Evolutionary conservation across 2,113 vertebrate genomes (phyloP), one percentile per base, ranked within the genome.

Genomic region (Ramphastos sulfuratus): DNA sequence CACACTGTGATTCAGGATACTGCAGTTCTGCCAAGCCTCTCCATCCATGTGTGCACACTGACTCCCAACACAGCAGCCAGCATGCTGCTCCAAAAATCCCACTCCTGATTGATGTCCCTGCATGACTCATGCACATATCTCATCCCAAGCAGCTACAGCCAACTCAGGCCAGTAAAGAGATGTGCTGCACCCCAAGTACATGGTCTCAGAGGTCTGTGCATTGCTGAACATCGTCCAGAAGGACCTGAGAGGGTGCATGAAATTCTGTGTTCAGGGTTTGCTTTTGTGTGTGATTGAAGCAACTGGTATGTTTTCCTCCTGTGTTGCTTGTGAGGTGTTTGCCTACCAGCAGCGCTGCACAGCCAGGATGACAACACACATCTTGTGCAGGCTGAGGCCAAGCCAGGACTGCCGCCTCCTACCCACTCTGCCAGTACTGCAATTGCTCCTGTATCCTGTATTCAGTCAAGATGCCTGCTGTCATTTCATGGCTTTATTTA

Each of bases 61-160:
- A 55, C 63, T 79, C 78, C 59, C 21, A 69, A 70, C 17, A 69
- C 25, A 73, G 72, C 75, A 80, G 44, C 71, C 63, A 58, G 55
- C 15, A 19, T 3, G 17, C 37, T 60, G 33, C 89, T 82, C 84
- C 89, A 87, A 64, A 94, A 93, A n/a, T n/a, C 74, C 35, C 61
- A 72, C 50, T 89, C 64, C 82, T 21, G 64, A 52, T 7, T 31
- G 27, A 70, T 8, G 9, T 17, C 20, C 50, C 42, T 3, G 7
- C 73, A 46, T 2, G 2, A 35, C 37, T 56, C 4, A 1, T 1
- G 12, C 37, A 58, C 0, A 0, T 2, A 44, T 65, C 54, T 82
- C 48, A 54, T 28, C 20, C 30, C 7, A 4, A 74, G 58, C 5
- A 6, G 65, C 50, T 60, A 46, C 15, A 71, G 89, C 39, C 81